phyloP scores from a whole-genome alignment of 2,888 invertebrate genomes.

The Heterodera filipjevi region DNA sequence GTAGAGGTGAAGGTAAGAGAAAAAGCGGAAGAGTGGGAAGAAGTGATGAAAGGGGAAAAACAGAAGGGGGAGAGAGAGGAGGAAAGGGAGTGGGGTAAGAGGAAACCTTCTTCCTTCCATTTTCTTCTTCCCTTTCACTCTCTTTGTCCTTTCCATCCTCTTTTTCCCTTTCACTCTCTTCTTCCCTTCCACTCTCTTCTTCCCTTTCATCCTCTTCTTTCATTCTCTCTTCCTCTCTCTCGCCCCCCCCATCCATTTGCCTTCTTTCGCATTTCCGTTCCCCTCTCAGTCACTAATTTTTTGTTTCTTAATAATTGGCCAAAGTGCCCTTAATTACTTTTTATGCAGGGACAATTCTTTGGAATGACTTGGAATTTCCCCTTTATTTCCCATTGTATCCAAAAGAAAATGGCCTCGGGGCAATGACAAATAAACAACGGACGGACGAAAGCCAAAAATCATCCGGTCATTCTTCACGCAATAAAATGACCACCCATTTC shows the following conservation, averaged over 20 bases:
- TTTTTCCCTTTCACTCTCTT: no score
- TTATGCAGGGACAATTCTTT: neutral
- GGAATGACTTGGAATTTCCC: neutral
- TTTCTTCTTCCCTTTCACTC: no score
- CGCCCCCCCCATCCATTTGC: no score
- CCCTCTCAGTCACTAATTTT: no score
- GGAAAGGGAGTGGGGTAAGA: neutral
- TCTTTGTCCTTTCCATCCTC: no score
- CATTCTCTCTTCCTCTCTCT: no score
- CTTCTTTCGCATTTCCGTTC: no score
- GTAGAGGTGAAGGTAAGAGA: neutral
- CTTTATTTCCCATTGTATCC: neutral
- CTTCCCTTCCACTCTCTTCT: no score
- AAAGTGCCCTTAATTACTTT: neutral
- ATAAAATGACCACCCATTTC: neutral
- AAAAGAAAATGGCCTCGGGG: conserved; percentile 1
- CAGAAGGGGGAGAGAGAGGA: neutral
- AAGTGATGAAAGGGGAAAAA: neutral
- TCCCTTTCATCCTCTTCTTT: no score
- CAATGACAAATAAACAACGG: conserved; percentile 2
- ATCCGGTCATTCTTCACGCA: neutral
- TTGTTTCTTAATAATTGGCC: neutral
- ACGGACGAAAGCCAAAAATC: neutral
- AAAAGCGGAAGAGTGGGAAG: neutral
- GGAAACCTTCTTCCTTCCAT: neutral